phyloP scores from a whole-genome alignment of 2,113 vertebrate genomes.

The Brachionichthys hirsutus region DNA sequence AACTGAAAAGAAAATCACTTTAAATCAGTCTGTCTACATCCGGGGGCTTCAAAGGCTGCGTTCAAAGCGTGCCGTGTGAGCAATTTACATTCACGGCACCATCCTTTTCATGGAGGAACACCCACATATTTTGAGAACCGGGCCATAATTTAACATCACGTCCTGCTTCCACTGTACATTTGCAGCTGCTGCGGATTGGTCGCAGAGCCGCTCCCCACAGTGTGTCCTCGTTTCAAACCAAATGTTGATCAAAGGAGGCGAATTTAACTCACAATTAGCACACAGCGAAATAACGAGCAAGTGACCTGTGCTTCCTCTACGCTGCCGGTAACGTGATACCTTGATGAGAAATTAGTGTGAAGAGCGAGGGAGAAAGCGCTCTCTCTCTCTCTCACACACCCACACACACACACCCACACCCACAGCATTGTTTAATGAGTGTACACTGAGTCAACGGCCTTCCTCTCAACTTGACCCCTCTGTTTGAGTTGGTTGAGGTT shows the following conservation, averaged over 20 bases:
- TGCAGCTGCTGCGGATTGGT: conserved; percentile 28
- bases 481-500: conserved; percentile 48
- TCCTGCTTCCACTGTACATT: conserved; percentile 14
- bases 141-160: conserved; percentile 16
- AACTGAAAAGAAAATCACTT: conserved; percentile 3
- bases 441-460: conserved; percentile 46
- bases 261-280: conserved; percentile 13
- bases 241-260: conserved; percentile 6
- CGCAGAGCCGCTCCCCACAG: conserved; percentile 25
- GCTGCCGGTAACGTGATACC: conserved; percentile 56
- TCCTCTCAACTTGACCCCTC: conserved; percentile 44
- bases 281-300: conserved; percentile 13
- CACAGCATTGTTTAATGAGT: conserved; percentile 49
- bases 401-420: conserved; percentile 3
- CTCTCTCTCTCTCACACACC: conserved; percentile 13
- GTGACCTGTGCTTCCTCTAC: conserved; percentile 32
- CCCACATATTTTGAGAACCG: conserved; percentile 27
- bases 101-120: conserved; percentile 13
- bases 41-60: conserved; percentile 6
- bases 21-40: conserved; percentile 5
- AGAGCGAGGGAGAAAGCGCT: conserved; percentile 11
- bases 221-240: conserved; percentile 9
- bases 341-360: conserved; percentile 41
- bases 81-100: conserved; percentile 49
- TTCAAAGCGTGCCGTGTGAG: neutral